Base-by-base conservation (phyloP, 2,888 invertebrate species). In the Dorcus parallelipipedus region DNA sequence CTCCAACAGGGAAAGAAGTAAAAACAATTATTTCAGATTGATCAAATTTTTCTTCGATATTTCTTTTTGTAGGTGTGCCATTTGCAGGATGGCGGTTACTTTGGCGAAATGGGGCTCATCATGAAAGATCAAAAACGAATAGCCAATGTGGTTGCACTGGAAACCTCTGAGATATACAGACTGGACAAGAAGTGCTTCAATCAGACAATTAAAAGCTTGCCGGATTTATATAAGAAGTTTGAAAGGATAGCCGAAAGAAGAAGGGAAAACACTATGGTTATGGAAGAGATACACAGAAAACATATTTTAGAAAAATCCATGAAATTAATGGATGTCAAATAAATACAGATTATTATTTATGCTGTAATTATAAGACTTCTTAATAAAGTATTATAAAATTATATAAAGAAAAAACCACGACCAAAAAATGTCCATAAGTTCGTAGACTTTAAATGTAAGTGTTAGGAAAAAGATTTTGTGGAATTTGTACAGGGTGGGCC, bases 61-160 rank as follows among this genome's bases (percentile, higher is more conserved):
- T 50, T 8, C 39, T 76, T 56, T 63, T 48, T 20, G 17, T 55
- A 68, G 68, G 62, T 70, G 8, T 82, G 83, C 56, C 84, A 83
- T 64, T 69, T 85, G 49, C 81, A 83, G 59, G 86, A 86, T 65
- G 86, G 86, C 4, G 83, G 82, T 0, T 80, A 84, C 69, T 87
- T 87, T 67, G 87, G 87, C 1, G 86, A 86, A 70, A 79, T 85
- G 43, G 82, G 84, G 0, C 71, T 87, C 38, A 69, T 87, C 26
- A 78, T 83, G 67, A 80, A 81, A 51, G 82, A 83, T 66, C 79
- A 81, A 54, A 81, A 82, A 56, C 77, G 86, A 45, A 78, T 82
- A 0, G 83, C 83, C 0, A 84, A 82, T n/a, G 81, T 85, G 0
- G 76, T 85, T 7, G 85, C 86, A 0, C 78, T 85, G 9, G 85